Conservation (phyloP, 2,797 vertebrate species). For the Crenuchus spilurus region DNA sequence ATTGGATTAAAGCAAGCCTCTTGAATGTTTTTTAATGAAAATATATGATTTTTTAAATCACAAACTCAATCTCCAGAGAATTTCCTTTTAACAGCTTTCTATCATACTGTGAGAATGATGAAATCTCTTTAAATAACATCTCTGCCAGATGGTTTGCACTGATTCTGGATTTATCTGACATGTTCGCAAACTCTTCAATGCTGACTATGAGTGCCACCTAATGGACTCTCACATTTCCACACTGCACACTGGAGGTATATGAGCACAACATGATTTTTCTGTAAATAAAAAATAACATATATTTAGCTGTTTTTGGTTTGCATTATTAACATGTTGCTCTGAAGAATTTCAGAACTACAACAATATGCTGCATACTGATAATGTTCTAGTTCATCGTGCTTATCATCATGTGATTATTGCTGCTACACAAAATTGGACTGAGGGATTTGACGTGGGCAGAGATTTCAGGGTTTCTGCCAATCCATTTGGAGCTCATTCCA, state of each 20-base stretch:
- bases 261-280: background rate
- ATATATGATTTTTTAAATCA: background rate
- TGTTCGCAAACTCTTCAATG: background rate
- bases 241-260: background rate
- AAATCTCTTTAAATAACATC: conserved; percentile 2
- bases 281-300: background rate
- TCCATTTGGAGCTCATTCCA: conserved; percentile 27
- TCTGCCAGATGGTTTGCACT: background rate
- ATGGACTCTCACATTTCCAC: conserved; percentile 1
- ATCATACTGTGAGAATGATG: background rate
- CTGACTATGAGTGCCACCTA: conserved; percentile 27
- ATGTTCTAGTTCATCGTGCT: background rate
- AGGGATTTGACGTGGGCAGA: background rate
- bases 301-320: background rate
- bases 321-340: background rate
- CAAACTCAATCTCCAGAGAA: background rate
- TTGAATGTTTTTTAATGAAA: background rate
- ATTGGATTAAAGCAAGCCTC: background rate
- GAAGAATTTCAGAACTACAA: too few species aligned
- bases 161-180: background rate
- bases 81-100: background rate
- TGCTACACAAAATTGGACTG: background rate
- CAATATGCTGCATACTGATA: background rate
- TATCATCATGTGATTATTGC: background rate
- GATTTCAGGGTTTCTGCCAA: background rate